Percentiles rank a stretch among this genome's conserved stretches.
These are phyloP conservation scores for Penelope pileata DNA, from an alignment of 2,113 vertebrate genomes.

Conservation along the genomic window DNA sequence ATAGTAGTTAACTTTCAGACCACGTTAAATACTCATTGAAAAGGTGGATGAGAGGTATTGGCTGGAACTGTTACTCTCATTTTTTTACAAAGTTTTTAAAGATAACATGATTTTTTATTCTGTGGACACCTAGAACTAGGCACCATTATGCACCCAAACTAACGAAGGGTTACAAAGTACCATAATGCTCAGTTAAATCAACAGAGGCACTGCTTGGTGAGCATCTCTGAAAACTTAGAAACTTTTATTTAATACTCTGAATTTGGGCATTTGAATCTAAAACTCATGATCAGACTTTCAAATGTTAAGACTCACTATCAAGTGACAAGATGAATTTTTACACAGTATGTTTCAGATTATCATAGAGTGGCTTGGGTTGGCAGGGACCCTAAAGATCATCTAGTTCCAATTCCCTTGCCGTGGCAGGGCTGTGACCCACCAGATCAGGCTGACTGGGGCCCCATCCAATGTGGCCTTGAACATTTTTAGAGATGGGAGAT, in stretches of 20 bases:
- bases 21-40: conserved; percentile 13
- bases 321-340: background rate
- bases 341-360: background rate
- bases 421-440: too few species aligned
- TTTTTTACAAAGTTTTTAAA: background rate
- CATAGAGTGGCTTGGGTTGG: too few species aligned
- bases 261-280: background rate
- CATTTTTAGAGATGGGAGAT: too few species aligned
- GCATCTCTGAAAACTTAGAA: background rate
- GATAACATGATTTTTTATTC: background rate
- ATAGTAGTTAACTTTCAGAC: conserved; percentile 51
- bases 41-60: background rate
- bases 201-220: background rate
- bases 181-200: background rate
- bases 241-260: background rate
- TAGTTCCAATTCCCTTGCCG: too few species aligned
- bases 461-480: too few species aligned
- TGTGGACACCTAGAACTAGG: background rate
- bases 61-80: background rate
- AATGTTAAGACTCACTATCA: background rate
- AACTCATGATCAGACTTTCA: background rate
- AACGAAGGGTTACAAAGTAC: background rate
- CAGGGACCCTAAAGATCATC: too few species aligned
- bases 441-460: too few species aligned
- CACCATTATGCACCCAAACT: background rate